phyloP scores from a whole-genome alignment of 2,113 vertebrate species.

The Dicrurus megarhynchus region DNA sequence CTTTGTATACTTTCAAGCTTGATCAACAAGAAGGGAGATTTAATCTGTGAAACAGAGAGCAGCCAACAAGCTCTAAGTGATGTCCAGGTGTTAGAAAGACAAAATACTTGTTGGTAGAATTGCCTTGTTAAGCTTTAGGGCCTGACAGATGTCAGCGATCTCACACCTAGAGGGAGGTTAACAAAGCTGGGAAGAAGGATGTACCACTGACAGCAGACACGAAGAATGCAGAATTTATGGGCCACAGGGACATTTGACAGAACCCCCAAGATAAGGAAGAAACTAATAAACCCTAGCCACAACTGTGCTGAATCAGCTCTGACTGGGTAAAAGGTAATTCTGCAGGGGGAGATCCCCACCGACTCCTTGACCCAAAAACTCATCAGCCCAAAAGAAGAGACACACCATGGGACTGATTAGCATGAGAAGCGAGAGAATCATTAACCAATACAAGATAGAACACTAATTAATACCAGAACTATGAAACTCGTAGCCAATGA shows the following conservation, averaged over 20 bases:
- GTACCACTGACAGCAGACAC: not conserved
- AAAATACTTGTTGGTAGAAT: not conserved
- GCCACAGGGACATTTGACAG: not conserved
- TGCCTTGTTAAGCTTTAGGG: not conserved
- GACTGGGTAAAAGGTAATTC: not conserved
- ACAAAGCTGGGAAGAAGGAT: not conserved
- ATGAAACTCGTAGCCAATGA: not conserved
- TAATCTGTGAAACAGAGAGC: not conserved
- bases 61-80: not conserved
- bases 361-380: not conserved
- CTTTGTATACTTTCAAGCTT: not conserved
- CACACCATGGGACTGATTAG: not conserved
- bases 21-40: not conserved
- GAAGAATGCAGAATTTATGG: not conserved
- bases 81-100: not conserved
- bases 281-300: not conserved
- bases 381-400: not conserved
- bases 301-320: not conserved
- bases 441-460: not conserved
- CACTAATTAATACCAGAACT: fast-evolving
- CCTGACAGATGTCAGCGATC: not conserved
- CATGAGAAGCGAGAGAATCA: not conserved
- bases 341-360: not conserved
- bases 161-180: not conserved
- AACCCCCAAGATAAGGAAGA: not conserved